A percentile compares a stretch with the other conserved stretches of the same genome.
Evolutionary conservation across 2,888 invertebrate species (phyloP).

Genomic region (Nomada lathburiana): DNA sequence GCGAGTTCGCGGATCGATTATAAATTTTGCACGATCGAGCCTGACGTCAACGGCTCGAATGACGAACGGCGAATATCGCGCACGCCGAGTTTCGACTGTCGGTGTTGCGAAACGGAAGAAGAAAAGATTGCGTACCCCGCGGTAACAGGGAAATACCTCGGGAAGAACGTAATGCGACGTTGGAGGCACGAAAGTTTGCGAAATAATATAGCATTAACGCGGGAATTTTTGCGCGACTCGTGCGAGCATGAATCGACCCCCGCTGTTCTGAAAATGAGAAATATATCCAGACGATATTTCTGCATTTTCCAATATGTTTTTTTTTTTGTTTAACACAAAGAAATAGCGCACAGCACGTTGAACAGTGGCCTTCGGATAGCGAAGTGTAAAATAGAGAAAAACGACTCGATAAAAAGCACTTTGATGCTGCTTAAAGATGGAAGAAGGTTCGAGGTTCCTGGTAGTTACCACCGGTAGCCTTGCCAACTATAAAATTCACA

Average conservation of each 20-base stretch:
- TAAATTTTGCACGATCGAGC: constrained; percentile 50
- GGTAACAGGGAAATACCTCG: not conserved
- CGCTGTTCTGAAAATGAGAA: too few species aligned
- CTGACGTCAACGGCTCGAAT: constrained; percentile 45
- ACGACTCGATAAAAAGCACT: too few species aligned
- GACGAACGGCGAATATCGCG: constrained; percentile 31
- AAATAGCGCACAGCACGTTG: too few species aligned
- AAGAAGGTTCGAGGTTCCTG: not conserved
- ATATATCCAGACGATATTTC: too few species aligned
- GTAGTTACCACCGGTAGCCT: not conserved
- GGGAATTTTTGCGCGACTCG: not conserved
- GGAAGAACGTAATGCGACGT: too few species aligned
- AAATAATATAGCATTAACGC: too few species aligned
- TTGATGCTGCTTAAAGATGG: not conserved
- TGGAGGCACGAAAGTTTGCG: too few species aligned
- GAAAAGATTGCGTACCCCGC: not conserved
- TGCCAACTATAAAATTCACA: not conserved
- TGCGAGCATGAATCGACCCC: too few species aligned
- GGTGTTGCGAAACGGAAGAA: not conserved
- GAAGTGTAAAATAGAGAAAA: too few species aligned
- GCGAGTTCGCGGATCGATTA: constrained; percentile 30
- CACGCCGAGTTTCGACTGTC: not conserved
- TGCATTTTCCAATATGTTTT: too few species aligned
- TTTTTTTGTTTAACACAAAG: too few species aligned
- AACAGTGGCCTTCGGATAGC: too few species aligned